A percentile compares a stretch with the other conserved stretches of the same genome.
Evolutionary conservation across 2,113 vertebrate genomes (phyloP).

Genomic region (Dipodomys ordii): DNA sequence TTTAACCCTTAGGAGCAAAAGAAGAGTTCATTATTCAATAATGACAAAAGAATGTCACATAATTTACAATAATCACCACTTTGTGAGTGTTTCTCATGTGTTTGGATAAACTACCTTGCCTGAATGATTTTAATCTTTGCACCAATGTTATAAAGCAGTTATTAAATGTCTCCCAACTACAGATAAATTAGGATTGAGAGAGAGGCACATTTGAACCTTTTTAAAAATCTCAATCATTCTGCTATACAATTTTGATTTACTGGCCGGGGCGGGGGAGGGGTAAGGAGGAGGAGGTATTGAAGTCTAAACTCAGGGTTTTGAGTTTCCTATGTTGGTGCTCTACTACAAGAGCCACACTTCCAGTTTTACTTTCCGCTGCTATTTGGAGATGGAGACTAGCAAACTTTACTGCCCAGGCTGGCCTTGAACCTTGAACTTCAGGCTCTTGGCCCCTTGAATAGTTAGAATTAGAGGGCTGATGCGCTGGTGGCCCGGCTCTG

Average conservation of each 20-base stretch:
- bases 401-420: no score
- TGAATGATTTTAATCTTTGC: background rate
- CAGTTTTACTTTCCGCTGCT: no score
- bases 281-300: no score
- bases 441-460: no score
- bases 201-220: background rate
- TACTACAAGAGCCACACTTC: no score
- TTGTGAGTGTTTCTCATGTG: conserved; percentile 2
- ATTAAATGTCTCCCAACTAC: background rate
- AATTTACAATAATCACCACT: conserved; percentile 11
- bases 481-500: background rate
- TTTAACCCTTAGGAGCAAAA: conserved; percentile 40
- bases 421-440: no score
- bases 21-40: background rate
- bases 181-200: conserved; percentile 30
- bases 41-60: background rate
- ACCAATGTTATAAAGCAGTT: background rate
- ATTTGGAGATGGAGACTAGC: no score
- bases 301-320: no score
- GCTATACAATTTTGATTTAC: background rate
- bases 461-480: no score
- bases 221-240: background rate
- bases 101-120: conserved; percentile 9
- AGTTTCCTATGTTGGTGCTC: no score
- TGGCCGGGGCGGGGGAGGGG: no score